Evolutionary conservation across 2,888 invertebrate genomes (phyloP).

Genomic region (Andrena trimmerana): DNA sequence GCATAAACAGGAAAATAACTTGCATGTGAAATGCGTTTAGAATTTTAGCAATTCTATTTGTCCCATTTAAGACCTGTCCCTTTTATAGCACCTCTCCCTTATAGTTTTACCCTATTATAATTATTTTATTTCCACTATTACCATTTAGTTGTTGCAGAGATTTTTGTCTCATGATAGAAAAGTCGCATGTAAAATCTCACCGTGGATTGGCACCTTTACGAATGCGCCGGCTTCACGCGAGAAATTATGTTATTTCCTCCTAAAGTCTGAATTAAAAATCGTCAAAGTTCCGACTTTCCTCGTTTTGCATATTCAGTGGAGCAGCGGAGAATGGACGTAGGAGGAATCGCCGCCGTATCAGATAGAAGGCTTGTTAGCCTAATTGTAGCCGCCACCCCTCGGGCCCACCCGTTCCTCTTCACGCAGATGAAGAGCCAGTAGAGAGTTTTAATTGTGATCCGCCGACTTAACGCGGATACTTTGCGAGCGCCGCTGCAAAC

Average conservation of each 20-base stretch:
- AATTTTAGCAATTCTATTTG: too few relatives aligned
- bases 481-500: slow-evolving; percentile 63
- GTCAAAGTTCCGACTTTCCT: slow-evolving; percentile 15
- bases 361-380: slow-evolving; percentile 57
- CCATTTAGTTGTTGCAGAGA: too few relatives aligned
- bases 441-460: slow-evolving; percentile 73
- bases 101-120: too few relatives aligned
- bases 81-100: too few relatives aligned
- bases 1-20: too few relatives aligned
- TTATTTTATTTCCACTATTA: too few relatives aligned
- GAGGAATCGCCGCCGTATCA: slow-evolving; percentile 45
- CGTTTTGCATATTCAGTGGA: neutral
- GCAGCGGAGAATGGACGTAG: slow-evolving; percentile 1
- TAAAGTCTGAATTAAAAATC: slow-evolving; percentile 26
- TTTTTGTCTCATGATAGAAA: too few relatives aligned
- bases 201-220: neutral
- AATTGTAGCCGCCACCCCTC: slow-evolving; percentile 35
- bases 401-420: slow-evolving; percentile 19
- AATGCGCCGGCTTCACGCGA: neutral
- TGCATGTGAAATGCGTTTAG: too few relatives aligned
- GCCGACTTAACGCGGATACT: slow-evolving; percentile 65
- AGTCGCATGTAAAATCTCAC: too few relatives aligned
- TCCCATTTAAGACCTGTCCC: too few relatives aligned
- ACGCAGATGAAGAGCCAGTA: slow-evolving; percentile 40
- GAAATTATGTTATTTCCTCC: neutral